Percentiles rank a stretch among this genome's conserved stretches.
phyloP scores from a whole-genome alignment of 2,797 vertebrate genomes.

The Melopsittacus undulatus region DNA sequence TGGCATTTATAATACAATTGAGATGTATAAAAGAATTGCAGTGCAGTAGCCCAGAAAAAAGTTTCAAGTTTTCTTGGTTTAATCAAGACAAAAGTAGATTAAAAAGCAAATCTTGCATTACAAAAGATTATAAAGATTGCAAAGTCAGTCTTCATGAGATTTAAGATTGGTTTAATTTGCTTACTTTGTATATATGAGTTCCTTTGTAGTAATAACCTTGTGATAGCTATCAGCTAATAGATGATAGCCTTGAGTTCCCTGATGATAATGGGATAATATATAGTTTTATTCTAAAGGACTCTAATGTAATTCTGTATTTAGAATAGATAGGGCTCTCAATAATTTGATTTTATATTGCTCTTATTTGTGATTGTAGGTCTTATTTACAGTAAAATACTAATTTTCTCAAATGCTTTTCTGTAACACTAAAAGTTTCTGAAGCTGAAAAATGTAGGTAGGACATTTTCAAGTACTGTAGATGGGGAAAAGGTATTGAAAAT shows the following conservation, averaged over 20 bases:
- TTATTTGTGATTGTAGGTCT: not conserved
- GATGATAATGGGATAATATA: not conserved
- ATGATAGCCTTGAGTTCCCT: not conserved
- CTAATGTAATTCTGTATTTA: not conserved
- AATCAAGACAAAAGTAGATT: not conserved
- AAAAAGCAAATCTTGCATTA: not conserved
- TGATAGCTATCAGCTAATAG: not conserved
- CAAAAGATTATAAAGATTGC: not conserved
- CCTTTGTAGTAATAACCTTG: not conserved
- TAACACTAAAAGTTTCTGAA: not conserved
- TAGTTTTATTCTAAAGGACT: not conserved
- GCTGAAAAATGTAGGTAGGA: not conserved
- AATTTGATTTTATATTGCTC: not conserved
- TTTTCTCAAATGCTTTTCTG: not conserved
- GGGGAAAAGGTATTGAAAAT: not conserved
- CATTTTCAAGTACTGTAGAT: not conserved
- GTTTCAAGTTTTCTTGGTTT: not conserved
- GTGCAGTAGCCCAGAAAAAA: not conserved
- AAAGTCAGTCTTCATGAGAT: not conserved
- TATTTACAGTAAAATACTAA: not conserved
- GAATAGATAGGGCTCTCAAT: not conserved
- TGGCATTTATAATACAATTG: not conserved
- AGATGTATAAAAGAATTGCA: not conserved
- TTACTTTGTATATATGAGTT: not conserved
- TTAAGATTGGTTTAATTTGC: not conserved